phyloP scores from a whole-genome alignment of 2,797 vertebrate species.

The Masticophis lateralis region DNA sequence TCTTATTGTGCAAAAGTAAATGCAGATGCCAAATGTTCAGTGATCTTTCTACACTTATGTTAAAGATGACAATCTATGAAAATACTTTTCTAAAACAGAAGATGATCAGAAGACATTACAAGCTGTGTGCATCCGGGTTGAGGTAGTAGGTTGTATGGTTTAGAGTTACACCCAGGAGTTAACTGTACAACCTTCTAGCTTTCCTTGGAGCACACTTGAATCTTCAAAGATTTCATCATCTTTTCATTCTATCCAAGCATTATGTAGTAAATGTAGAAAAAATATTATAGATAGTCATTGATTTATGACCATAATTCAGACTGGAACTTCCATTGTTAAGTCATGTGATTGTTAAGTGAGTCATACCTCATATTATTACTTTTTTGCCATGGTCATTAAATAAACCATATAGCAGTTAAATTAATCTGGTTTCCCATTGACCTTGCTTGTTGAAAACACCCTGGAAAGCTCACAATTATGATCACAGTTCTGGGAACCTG shows the following conservation, averaged over 20 bases:
- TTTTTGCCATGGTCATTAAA: background rate
- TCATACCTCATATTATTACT: background rate
- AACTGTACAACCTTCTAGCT: slow-evolving; percentile 99
- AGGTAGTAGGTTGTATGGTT: slow-evolving; percentile 99
- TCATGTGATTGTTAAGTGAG: background rate
- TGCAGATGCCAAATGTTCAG: background rate
- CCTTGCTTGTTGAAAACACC: background rate
- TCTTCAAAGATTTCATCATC: slow-evolving; percentile 84
- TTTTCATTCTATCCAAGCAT: slow-evolving; percentile 70
- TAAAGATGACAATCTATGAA: slow-evolving; percentile 40
- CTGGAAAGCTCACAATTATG: background rate
- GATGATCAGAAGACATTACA: slow-evolving; percentile 76
- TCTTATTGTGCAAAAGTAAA: background rate
- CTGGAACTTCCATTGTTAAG: background rate
- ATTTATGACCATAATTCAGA: background rate
- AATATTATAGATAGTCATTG: slow-evolving; percentile 30
- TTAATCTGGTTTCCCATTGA: background rate
- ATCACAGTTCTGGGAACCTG: background rate
- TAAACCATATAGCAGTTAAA: background rate
- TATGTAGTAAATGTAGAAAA: slow-evolving; percentile 66
- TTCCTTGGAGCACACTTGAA: slow-evolving; percentile 99
- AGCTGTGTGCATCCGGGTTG: slow-evolving; percentile 99
- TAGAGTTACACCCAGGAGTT: slow-evolving; percentile 99
- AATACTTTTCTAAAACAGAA: slow-evolving; percentile 67
- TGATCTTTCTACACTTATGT: slow-evolving; percentile 13